phyloP scores from a whole-genome alignment of 1,140 invertebrate genomes.

The Formica exsecta region DNA sequence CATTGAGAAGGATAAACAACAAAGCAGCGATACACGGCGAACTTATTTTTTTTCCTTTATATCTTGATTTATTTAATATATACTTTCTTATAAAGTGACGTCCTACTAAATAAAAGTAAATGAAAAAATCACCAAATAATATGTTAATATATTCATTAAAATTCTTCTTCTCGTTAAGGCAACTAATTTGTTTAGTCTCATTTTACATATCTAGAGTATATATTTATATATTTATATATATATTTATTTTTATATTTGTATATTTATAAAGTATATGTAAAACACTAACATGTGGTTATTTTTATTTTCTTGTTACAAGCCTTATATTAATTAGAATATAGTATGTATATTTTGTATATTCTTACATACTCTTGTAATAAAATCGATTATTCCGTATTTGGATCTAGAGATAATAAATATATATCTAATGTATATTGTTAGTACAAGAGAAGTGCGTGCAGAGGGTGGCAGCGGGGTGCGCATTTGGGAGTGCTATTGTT shows the following conservation, averaged over 20 bases:
- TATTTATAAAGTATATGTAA: slow-evolving; percentile 86
- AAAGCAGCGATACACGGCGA: slow-evolving; percentile 73
- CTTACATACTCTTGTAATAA: slow-evolving; percentile 86
- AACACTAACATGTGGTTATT: slow-evolving; percentile 87
- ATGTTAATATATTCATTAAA: slow-evolving; percentile 77
- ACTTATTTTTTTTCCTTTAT: slow-evolving; percentile 72
- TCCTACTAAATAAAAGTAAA: slow-evolving; percentile 80
- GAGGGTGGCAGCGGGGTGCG: slow-evolving; percentile 85
- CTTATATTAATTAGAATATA: slow-evolving; percentile 86
- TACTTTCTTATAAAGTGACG: slow-evolving; percentile 79
- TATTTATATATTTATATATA: slow-evolving; percentile 77
- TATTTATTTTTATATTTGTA: slow-evolving; percentile 75
- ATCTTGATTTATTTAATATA: slow-evolving; percentile 80
- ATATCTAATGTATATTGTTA: slow-evolving; percentile 85
- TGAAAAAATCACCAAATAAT: slow-evolving; percentile 78
- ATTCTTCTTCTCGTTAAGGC: slow-evolving; percentile 81
- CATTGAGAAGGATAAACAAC: slow-evolving; percentile 74
- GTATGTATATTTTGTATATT: slow-evolving; percentile 86
- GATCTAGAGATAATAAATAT: slow-evolving; percentile 86
- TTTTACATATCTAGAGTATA: slow-evolving; percentile 84
- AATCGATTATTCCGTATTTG: slow-evolving; percentile 85
- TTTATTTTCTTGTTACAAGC: slow-evolving; percentile 87
- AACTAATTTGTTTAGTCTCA: slow-evolving; percentile 84
- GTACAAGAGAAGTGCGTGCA: slow-evolving; percentile 86
- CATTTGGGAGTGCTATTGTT: slow-evolving; percentile 81